Conservation (phyloP, 30 jellyfish, hydroid and myxozoan species). For the Cassiopea andromeda region DNA sequence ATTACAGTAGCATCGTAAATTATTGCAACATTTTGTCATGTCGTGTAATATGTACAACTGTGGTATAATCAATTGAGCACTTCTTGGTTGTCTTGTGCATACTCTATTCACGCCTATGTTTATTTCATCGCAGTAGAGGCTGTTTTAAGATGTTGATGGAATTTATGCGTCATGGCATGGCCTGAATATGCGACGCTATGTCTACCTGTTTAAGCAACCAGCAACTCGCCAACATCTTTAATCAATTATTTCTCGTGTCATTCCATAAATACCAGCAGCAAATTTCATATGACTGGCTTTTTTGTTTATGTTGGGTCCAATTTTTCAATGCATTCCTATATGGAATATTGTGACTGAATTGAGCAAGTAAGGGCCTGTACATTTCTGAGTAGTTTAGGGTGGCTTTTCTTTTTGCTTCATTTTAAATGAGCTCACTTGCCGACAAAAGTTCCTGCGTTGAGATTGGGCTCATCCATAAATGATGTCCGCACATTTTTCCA, state of each 20-base stretch:
- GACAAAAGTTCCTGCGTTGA: too few species aligned
- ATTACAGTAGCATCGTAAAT: too few species aligned
- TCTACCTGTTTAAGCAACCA: not conserved
- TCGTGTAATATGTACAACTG: too few species aligned
- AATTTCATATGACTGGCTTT: not conserved
- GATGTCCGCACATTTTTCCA: too few species aligned
- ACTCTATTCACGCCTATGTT: not conserved
- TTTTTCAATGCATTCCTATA: not conserved
- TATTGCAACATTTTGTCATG: too few species aligned
- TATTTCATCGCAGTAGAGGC: not conserved
- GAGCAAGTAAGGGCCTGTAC: not conserved
- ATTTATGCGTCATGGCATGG: not conserved
- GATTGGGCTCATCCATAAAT: too few species aligned
- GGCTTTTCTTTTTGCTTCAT: not conserved
- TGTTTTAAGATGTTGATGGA: not conserved
- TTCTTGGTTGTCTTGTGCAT: not conserved
- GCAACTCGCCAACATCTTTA: not conserved
- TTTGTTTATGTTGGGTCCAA: not conserved
- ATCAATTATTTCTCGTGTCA: not conserved
- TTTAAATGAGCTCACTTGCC: not conserved
- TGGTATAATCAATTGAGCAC: too few species aligned
- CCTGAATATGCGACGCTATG: not conserved
- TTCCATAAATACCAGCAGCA: not conserved
- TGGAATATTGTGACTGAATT: not conserved
- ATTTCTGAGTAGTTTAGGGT: too few species aligned